phyloP scores from a whole-genome alignment of 2,113 vertebrate genomes.

The Chaetodon auriga region DNA sequence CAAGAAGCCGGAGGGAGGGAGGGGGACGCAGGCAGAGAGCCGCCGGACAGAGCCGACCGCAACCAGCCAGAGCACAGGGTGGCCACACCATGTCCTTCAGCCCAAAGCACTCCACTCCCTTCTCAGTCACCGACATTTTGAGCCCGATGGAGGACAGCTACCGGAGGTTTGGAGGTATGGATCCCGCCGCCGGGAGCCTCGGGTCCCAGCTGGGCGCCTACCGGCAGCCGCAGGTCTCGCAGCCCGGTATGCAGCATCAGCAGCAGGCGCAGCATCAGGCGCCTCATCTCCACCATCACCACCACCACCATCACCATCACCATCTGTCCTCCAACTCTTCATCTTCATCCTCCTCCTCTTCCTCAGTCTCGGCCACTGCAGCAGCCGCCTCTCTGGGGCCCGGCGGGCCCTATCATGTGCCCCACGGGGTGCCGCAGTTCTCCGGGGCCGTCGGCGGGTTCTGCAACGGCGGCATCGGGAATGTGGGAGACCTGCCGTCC shows the following conservation, averaged over 20 bases:
- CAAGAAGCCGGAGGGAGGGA: conserved; percentile 65
- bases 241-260: conserved; percentile 80
- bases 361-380: conserved; percentile 37
- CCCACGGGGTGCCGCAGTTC: conserved; percentile 89
- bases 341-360: conserved; percentile 69
- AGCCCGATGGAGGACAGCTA: conserved; percentile 95
- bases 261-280: conserved; percentile 75
- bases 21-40: conserved; percentile 54
- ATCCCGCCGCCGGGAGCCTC: conserved; percentile 78
- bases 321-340: conserved; percentile 78
- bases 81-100: conserved; percentile 93
- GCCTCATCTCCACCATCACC: conserved; percentile 68
- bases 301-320: conserved; percentile 75
- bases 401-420: conserved; percentile 84
- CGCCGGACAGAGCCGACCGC: conserved; percentile 18
- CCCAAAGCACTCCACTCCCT: conserved; percentile 95
- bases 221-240: conserved; percentile 84
- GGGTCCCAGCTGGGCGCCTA: conserved; percentile 86
- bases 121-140: conserved; percentile 94
- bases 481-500: conserved; percentile 89
- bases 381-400: conserved; percentile 74
- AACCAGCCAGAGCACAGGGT: conserved; percentile 50
- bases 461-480: conserved; percentile 89
- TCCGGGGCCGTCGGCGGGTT: conserved; percentile 89
- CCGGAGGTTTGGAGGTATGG: conserved; percentile 89